A percentile compares a stretch with the other conserved stretches of the same genome.
Evolutionary conservation across 2,888 invertebrate genomes (phyloP).

Genomic region (Pterobdella sp.): DNA sequence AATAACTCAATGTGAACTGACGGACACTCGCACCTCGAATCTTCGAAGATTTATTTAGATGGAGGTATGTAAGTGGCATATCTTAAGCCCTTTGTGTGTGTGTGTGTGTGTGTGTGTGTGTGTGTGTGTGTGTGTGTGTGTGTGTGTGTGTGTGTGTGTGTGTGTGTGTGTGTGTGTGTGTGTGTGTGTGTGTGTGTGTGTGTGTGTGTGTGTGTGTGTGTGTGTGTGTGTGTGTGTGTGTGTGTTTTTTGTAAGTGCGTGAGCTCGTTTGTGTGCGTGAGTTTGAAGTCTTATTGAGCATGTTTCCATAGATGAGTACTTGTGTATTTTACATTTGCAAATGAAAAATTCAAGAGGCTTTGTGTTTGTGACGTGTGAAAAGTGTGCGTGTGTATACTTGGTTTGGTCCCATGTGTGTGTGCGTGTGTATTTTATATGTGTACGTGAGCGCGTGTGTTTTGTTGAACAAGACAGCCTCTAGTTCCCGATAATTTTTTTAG

Average conservation of each 20-base stretch:
- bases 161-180: conserved; percentile 11
- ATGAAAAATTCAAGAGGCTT: not conserved
- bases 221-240: conserved; percentile 9
- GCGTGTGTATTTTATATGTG: not conserved
- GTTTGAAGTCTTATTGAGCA: not conserved
- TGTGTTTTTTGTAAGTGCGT: too few relatives aligned
- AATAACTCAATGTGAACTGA: too few relatives aligned
- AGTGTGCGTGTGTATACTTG: not conserved
- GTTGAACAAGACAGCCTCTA: too few relatives aligned
- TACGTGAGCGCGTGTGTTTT: not conserved
- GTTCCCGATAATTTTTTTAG: too few relatives aligned
- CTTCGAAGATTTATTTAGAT: not conserved
- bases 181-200: conserved; percentile 6
- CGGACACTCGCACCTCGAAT: not conserved
- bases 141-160: conserved; percentile 9
- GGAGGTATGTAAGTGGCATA: too few relatives aligned
- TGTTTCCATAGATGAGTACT: not conserved
- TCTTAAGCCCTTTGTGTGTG: too few relatives aligned
- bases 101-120: conserved; percentile 24
- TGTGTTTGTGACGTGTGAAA: not conserved
- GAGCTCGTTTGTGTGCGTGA: too few relatives aligned
- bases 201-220: conserved; percentile 7
- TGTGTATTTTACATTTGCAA: too few relatives aligned
- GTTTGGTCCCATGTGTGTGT: not conserved
- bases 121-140: conserved; percentile 18